phyloP scores from a whole-genome alignment of 2,797 vertebrate genomes.

The Sebastes steindachneri region DNA sequence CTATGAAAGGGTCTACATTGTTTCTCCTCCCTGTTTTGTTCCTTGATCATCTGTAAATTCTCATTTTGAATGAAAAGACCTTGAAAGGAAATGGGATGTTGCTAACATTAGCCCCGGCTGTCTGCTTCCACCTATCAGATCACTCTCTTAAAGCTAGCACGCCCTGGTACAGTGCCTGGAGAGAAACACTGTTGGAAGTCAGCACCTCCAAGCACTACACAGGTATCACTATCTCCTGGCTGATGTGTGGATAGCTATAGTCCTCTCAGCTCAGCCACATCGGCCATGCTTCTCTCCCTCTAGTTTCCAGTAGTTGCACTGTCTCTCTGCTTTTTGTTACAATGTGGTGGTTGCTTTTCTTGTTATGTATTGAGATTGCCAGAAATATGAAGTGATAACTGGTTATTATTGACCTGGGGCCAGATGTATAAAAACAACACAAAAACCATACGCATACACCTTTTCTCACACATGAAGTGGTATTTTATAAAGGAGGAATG shows the following conservation, averaged over 20 bases:
- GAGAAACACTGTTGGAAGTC: constrained; percentile 91
- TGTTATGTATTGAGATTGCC: background rate
- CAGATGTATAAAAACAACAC: background rate
- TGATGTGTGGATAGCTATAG: constrained; percentile 14
- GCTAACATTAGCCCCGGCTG: constrained; percentile 46
- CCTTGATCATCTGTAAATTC: background rate
- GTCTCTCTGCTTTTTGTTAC: background rate
- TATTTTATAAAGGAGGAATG: background rate
- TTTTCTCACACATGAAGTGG: background rate
- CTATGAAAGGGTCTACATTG: background rate
- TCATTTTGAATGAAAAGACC: background rate
- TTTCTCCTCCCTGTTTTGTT: background rate
- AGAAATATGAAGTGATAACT: background rate
- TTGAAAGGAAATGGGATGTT: constrained; percentile 2
- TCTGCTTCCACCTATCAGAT: constrained; percentile 86
- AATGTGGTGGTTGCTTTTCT: background rate
- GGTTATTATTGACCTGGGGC: background rate
- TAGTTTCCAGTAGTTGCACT: constrained; percentile 2
- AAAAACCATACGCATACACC: background rate
- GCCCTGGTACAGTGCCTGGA: constrained; percentile 94
- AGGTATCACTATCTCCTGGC: constrained; percentile 83
- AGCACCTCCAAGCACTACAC: constrained; percentile 89
- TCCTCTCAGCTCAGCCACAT: constrained; percentile 1
- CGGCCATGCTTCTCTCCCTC: background rate
- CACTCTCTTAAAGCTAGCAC: constrained; percentile 92